These are phyloP conservation scores for Hippoglossus stenolepis DNA, from an alignment of 2,113 vertebrate species.

Conservation along the genomic window DNA sequence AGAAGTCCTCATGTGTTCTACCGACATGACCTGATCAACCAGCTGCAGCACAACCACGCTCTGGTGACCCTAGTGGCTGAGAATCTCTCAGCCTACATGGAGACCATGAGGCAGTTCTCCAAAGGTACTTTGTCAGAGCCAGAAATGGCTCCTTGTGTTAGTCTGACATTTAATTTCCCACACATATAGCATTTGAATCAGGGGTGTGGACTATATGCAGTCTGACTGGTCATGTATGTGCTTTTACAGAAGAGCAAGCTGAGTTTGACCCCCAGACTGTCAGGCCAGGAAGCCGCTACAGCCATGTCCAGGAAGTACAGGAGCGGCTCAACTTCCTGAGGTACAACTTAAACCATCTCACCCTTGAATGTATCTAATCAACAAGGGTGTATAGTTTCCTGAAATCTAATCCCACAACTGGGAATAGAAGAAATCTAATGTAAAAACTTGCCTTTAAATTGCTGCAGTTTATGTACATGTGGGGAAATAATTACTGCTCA, in stretches of 20 bases:
- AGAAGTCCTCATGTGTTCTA: slow-evolving; percentile 98
- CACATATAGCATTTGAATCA: background rate
- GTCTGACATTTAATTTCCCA: background rate
- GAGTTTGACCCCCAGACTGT: slow-evolving; percentile 99
- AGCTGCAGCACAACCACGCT: slow-evolving; percentile 98
- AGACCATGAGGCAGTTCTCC: slow-evolving; percentile 96
- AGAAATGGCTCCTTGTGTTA: background rate
- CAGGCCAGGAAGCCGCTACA: slow-evolving; percentile 96
- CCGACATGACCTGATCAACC: slow-evolving; percentile 99
- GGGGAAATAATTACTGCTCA: background rate
- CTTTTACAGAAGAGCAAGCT: slow-evolving; percentile 88
- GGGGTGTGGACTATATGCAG: background rate
- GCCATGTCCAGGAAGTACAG: slow-evolving; percentile 98
- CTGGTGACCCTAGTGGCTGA: slow-evolving; percentile 98
- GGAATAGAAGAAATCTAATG: background rate
- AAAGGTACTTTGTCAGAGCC: slow-evolving; percentile 86
- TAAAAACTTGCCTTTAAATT: background rate
- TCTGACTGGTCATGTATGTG: slow-evolving; percentile 26
- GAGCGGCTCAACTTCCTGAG: slow-evolving; percentile 97
- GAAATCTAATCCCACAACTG: background rate
- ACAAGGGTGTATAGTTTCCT: background rate
- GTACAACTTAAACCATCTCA: slow-evolving; percentile 66
- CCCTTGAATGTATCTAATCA: background rate
- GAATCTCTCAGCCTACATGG: slow-evolving; percentile 99
- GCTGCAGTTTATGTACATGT: background rate